phyloP scores from a whole-genome alignment of 2,888 invertebrate genomes.

The Galerucella nymphaeae region DNA sequence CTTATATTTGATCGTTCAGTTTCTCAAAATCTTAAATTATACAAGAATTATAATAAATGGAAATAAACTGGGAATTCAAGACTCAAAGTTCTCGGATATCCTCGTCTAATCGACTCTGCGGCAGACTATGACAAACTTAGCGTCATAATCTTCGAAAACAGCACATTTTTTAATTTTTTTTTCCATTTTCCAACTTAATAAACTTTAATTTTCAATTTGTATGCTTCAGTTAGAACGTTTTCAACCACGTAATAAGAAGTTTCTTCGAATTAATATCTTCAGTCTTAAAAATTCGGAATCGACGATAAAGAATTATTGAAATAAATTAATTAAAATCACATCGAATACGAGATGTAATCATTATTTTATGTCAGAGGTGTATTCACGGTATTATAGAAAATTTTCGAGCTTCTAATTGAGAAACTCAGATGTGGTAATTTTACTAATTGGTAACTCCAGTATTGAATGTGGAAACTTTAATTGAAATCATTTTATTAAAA shows the following conservation, averaged over 20 bases:
- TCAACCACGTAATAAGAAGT: background rate
- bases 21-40: background rate
- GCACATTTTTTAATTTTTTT: background rate
- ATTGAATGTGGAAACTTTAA: no score
- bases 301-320: background rate
- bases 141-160: background rate
- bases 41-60: background rate
- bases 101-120: background rate
- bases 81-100: background rate
- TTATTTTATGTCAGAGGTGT: background rate
- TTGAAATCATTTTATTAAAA: no score
- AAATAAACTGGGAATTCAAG: background rate
- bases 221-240: constrained; percentile 2
- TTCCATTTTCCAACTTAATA: background rate
- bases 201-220: constrained; percentile 9
- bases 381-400: background rate
- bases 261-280: background rate
- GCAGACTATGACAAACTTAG: background rate
- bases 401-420: no score
- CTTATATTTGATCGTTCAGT: no score
- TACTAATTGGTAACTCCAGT: no score
- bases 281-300: background rate
- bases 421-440: no score
- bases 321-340: background rate
- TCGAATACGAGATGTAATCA: background rate